phyloP scores from a whole-genome alignment of 2,797 vertebrate genomes.

The Megalops cyprinoides region DNA sequence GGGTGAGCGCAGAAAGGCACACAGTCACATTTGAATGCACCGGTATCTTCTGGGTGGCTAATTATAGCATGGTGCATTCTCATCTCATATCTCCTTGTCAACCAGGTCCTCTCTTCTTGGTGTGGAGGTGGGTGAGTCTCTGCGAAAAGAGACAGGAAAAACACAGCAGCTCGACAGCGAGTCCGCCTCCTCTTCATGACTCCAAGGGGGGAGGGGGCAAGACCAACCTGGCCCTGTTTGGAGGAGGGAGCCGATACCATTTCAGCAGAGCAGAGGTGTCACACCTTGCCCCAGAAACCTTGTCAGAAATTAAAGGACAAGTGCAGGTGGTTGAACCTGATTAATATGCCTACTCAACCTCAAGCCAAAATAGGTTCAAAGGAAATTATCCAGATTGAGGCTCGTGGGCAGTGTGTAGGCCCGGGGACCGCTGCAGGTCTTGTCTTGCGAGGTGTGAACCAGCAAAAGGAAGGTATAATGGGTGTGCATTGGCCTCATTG shows the following conservation, averaged over 20 bases:
- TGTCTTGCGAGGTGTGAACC: background rate
- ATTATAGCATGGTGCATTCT: slow-evolving; percentile 71
- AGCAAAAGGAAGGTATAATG: background rate
- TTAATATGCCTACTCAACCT: background rate
- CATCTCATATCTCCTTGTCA: slow-evolving; percentile 59
- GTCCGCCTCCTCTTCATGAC: background rate
- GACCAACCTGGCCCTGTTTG: background rate
- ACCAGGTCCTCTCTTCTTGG: slow-evolving; percentile 58
- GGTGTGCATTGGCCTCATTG: background rate
- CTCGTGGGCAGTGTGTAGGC: background rate
- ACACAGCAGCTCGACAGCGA: slow-evolving; percentile 9
- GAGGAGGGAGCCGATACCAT: background rate
- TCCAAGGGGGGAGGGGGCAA: no score
- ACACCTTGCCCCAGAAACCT: background rate
- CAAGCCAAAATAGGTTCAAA: background rate
- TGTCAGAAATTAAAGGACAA: background rate
- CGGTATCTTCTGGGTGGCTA: slow-evolving; percentile 60
- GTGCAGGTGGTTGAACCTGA: no score
- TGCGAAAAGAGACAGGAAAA: slow-evolving; percentile 34
- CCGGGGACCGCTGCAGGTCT: background rate
- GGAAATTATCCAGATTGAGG: background rate
- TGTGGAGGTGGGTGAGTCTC: slow-evolving; percentile 50
- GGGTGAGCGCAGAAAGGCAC: no score
- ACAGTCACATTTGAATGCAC: slow-evolving; percentile 50
- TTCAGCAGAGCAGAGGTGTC: background rate